A percentile compares a stretch with the other conserved stretches of the same genome.
Conservation (phyloP, 2,888 invertebrate species). For the Coelinius sp. region DNA sequence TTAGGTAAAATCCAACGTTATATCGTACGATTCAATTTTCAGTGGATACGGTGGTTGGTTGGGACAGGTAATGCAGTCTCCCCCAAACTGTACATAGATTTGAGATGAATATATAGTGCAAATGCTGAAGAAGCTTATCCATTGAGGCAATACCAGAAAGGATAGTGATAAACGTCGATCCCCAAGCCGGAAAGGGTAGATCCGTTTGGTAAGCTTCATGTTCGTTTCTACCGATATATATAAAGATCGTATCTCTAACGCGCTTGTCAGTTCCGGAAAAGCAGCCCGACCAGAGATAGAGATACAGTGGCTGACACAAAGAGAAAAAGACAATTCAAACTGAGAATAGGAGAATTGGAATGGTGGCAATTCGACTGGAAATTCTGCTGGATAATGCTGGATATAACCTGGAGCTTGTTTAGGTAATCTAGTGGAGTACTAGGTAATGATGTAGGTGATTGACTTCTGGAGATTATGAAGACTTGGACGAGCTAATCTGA, state of each 20-base stretch:
- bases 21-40: not conserved
- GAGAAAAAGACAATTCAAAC: not conserved
- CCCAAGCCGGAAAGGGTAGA: not conserved
- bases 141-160: conserved; percentile 9
- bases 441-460: no score
- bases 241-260: not conserved
- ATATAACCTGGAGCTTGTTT: no score
- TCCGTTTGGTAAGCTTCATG: not conserved
- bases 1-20: not conserved
- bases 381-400: no score
- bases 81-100: not conserved
- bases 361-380: no score
- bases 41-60: not conserved
- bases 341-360: no score
- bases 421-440: no score
- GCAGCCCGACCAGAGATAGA: not conserved
- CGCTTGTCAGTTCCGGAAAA: not conserved
- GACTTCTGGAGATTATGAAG: no score
- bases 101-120: conserved; percentile 14
- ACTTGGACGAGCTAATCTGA: no score
- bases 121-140: conserved; percentile 17
- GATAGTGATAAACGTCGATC: conserved; percentile 16
- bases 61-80: not conserved
- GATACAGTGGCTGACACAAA: not conserved
- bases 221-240: not conserved